Base-by-base conservation (phyloP, 2,113 vertebrate genomes). In the Bucco capensis region DNA sequence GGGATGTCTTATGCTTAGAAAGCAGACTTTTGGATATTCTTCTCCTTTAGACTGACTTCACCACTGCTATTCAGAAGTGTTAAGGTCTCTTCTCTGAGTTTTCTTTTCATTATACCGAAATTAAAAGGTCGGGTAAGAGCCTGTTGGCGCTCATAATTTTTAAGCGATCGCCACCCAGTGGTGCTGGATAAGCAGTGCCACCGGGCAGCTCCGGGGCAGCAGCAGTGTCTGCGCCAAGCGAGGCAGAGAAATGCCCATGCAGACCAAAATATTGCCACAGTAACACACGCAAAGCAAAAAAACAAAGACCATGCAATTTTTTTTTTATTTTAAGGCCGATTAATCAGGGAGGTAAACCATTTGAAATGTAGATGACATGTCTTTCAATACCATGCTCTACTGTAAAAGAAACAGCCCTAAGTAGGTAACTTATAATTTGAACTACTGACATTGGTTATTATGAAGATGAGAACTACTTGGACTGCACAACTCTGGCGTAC, bases 101-200 rank as follows among this genome's bases (percentile, higher is more conserved):
- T 82, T 73, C 8, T 24, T 51, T 33, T 14, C 66, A 10, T 60
- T 35, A 25, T 0, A 17, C 12, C 0, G 2, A 42, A 86, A 70
- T n/a, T 7, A 35, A 42, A 76, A 37, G 47, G 33, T 11, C 0
- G 1, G 24, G 31, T 22, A 49, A 17, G 33, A 8, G 0, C 12
- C 44, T 86, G 37, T 10, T 1, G 46, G 19, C 13, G 11, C 69
- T 31, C 46, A 73, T 92, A 74, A 56, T 84, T 94, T 94, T 95
- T 93, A 86, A 77, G 75, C 88, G 56, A 60, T 74, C 53, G 90
- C 96, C 95, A 90, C 62, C 96, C 70, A 77, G 95, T 71, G 96
- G 93, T 54, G 14, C 5, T 66, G 66, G 35, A 7, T 27, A 50
- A 69, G 73, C 51, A 50, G 28, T 37, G 42, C 57, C 3, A 49